Evolutionary conservation across 2,797 vertebrate species (phyloP).

Genomic region (Smutsia temminckii): DNA sequence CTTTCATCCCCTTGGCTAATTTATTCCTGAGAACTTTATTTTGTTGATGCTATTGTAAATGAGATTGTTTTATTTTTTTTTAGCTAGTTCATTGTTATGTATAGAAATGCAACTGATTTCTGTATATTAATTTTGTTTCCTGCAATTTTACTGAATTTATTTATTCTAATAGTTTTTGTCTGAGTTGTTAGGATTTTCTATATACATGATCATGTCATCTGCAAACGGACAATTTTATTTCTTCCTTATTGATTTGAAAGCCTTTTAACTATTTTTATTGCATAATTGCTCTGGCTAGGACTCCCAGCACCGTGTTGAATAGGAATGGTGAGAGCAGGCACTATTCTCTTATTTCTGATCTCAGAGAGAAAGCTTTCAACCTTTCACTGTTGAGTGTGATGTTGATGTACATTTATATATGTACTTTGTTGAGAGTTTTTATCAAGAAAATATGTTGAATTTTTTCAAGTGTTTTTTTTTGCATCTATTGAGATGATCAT

Average conservation of each 20-base stretch:
- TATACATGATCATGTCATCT: background rate
- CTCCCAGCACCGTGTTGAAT: background rate
- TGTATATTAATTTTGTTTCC: background rate
- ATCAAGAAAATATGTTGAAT: background rate
- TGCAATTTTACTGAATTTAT: background rate
- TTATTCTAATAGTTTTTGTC: background rate
- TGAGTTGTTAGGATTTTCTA: background rate
- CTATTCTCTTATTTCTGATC: background rate
- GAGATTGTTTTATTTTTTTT: background rate
- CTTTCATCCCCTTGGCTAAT: background rate
- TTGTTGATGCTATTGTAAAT: background rate
- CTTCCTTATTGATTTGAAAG: background rate
- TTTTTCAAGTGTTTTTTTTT: background rate
- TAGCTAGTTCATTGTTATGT: background rate
- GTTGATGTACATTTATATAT: background rate
- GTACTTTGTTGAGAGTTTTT: no score
- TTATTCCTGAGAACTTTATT: background rate
- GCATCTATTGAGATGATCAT: background rate
- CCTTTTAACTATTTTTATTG: background rate
- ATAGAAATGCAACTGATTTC: background rate
- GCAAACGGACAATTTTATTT: background rate
- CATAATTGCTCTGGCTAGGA: background rate
- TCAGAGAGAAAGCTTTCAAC: background rate
- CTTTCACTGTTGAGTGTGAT: background rate
- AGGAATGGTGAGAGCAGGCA: background rate